These are phyloP conservation scores for human DNA, from an alignment of 2,113 vertebrate genomes.

Conservation along the genomic window DNA sequence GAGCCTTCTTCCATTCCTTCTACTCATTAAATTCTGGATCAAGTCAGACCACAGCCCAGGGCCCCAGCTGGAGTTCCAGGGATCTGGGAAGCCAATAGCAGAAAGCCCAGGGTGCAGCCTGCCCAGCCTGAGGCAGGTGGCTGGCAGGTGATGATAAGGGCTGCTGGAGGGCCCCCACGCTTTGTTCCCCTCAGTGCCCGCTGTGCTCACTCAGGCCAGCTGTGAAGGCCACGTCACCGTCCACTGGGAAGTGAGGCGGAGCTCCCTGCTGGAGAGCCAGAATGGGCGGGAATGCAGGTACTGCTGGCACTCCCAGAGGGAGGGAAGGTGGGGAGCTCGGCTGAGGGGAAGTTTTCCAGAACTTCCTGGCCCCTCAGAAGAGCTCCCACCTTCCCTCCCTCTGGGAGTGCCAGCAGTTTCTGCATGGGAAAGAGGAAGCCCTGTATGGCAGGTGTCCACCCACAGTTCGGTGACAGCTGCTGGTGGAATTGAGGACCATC, in stretches of 20 bases:
- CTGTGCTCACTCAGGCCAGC: neutral
- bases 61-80: neutral
- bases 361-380: too few relatives aligned
- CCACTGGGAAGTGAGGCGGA: neutral
- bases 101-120: neutral
- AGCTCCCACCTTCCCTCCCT: neutral
- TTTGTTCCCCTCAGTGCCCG: neutral
- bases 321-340: neutral
- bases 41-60: neutral
- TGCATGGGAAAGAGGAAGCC: neutral
- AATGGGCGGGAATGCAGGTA: neutral
- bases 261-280: neutral
- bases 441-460: accelerated
- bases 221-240: neutral
- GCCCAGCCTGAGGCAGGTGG: neutral
- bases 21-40: neutral
- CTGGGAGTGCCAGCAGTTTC: neutral
- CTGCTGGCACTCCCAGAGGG: neutral
- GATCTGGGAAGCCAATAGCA: neutral
- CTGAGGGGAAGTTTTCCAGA: too few relatives aligned
- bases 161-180: neutral
- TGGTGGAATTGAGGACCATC: neutral
- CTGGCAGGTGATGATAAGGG: neutral
- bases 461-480: neutral
- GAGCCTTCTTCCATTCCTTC: neutral